Base-by-base conservation (phyloP, 2,113 vertebrate genomes). In the Macrotus californicus region DNA sequence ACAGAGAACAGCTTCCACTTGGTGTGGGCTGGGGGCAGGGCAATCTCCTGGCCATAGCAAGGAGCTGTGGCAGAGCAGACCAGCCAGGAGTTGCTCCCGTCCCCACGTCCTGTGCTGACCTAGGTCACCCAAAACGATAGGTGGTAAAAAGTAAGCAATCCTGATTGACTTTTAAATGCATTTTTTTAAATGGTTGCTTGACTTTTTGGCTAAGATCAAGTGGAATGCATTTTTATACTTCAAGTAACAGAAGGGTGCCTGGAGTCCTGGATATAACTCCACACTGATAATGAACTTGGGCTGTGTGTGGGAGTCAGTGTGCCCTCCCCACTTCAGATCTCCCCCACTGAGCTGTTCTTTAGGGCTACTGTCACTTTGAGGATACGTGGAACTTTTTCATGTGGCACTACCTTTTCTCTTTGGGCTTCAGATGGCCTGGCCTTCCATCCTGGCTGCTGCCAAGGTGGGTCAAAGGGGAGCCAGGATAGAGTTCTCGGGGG, bases 71-170 rank as follows among this genome's bases (percentile, higher is more conserved):
- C 11, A 24, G n/a, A 39, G 39, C 22, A 39, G 67, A 39, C 9
- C 54, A 19, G 29, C n/a, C 6, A 64, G 67, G 16, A 72, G 61
- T 43, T 69, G 36, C 21, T 56, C 2, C 39, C 3, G 72, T 7
- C 24, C 8, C 80, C 3, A n/a, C 0, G 18, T 0, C 39, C 43
- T 0, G 0, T 43, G 31, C 50, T 87, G 18, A 70, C 34, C 4
- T 72, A 31, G 7, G 15, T 67, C 34, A 69, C 69, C 34, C 72
- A 6, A 50, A 80, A 41, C 3, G 34, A 13, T 56, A 26, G 34
- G 15, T n/a, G 18, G 50, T 67, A 31, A 72, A n/a, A 64, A n/a
- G 24, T n/a, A 19, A 54, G 22, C 2, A 22, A 48, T 67, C 24
- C 26, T 52, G 29, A 56, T 5, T 34, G 67, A 70, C 9, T 48